phyloP scores from a whole-genome alignment of 2,113 vertebrate genomes.

The Pomatorhinus ruficollis region DNA sequence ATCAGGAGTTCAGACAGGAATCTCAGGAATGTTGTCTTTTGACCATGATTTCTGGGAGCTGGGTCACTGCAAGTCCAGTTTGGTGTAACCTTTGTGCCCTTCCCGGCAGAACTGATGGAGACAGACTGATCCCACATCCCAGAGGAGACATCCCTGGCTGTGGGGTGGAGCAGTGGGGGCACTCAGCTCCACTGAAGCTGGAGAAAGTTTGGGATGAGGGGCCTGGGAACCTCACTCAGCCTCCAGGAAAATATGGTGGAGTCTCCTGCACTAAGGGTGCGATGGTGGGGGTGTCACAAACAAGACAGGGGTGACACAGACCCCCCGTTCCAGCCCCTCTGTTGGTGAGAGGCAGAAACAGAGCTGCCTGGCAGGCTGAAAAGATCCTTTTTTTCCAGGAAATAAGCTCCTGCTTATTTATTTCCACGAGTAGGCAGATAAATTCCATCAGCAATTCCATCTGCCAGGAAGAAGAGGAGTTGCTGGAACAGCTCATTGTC shows the following conservation, averaged over 20 bases:
- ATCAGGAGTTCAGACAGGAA: not conserved
- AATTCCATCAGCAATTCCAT: not conserved
- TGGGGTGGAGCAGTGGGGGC: not conserved
- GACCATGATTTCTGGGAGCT: not conserved
- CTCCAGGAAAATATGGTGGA: not conserved
- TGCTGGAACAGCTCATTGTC: not conserved
- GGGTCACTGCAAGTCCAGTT: not conserved
- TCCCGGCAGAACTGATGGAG: not conserved
- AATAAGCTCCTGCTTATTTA: not conserved
- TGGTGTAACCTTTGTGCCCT: not conserved
- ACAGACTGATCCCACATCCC: fast-evolving
- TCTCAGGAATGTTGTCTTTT: not conserved
- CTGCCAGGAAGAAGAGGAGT: not conserved
- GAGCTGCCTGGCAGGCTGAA: not conserved
- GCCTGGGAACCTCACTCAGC: not conserved
- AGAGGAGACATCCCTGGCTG: not conserved
- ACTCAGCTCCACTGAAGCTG: not conserved
- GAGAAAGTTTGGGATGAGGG: not conserved
- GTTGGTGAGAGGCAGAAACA: not conserved
- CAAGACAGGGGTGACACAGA: not conserved
- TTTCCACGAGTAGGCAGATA: not conserved
- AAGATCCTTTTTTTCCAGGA: not conserved
- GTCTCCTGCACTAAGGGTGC: not conserved
- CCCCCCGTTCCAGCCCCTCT: fast-evolving
- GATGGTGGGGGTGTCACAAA: not conserved